Conservation (phyloP, 2,888 invertebrate genomes). For the Metopia argyrocephala region DNA sequence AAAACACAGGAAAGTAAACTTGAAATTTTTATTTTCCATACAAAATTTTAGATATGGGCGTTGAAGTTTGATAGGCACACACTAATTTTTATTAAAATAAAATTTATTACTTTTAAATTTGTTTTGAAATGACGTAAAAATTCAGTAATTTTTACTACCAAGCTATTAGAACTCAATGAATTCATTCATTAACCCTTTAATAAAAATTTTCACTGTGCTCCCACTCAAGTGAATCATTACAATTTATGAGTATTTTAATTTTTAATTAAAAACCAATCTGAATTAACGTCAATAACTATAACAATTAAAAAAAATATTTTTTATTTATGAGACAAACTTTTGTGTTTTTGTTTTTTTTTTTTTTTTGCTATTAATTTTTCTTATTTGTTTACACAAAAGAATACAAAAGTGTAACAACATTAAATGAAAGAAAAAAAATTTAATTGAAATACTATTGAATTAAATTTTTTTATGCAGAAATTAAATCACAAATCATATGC, state of each 20-base stretch:
- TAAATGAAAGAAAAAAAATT: constrained; percentile 14
- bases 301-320: constrained; percentile 11
- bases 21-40: too few relatives aligned
- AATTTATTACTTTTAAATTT: background rate
- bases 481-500: constrained; percentile 39
- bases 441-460: constrained; percentile 56
- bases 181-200: constrained; percentile 25
- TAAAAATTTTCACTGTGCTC: constrained; percentile 16
- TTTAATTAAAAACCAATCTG: constrained; percentile 39
- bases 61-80: too few relatives aligned
- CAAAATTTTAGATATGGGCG: too few relatives aligned
- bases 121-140: background rate
- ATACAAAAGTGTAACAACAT: constrained; percentile 17
- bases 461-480: constrained; percentile 47
- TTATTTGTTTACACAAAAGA: background rate
- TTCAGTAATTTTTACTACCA: background rate
- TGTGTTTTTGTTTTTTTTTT: background rate
- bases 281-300: constrained; percentile 61
- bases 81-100: background rate
- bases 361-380: background rate
- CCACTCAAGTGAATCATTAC: constrained; percentile 38
- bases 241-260: constrained; percentile 26
- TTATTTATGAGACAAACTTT: constrained; percentile 5
- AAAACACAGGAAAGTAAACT: too few relatives aligned
- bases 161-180: background rate